These are phyloP conservation scores for Turritopsis rubra DNA, from an alignment of 30 jellyfish, hydroid and myxozoan species.

Conservation along the genomic window DNA sequence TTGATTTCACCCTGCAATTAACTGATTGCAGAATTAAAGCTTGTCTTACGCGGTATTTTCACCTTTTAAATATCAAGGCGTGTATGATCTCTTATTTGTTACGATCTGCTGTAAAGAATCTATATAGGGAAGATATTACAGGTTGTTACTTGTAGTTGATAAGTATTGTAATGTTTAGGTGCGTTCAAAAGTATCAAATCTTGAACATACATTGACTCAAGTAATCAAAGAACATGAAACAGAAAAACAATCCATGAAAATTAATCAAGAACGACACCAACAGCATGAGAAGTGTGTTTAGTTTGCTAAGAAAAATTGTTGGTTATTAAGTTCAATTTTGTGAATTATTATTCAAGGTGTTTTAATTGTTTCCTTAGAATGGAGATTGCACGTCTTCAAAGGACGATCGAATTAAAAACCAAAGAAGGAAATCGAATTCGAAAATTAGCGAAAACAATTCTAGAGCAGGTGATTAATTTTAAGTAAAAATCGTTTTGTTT, in stretches of 20 bases:
- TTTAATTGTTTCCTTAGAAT: slow-evolving; percentile 29
- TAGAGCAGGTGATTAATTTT: slow-evolving; percentile 70
- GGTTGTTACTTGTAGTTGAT: no score
- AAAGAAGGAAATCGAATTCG: slow-evolving; percentile 70
- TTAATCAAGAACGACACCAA: slow-evolving; percentile 2
- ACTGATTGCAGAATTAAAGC: no score
- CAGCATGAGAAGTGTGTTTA: not conserved
- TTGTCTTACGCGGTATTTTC: no score
- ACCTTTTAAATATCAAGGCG: no score
- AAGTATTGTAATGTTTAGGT: no score
- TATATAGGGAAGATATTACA: no score
- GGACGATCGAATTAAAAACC: slow-evolving; percentile 61
- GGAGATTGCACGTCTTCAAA: slow-evolving; percentile 75
- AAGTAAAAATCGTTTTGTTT: not conserved
- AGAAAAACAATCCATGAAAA: slow-evolving; percentile 28
- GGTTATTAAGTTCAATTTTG: no score
- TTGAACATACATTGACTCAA: slow-evolving; percentile 71
- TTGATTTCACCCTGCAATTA: no score
- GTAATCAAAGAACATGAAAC: slow-evolving; percentile 60
- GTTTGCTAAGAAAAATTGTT: no score
- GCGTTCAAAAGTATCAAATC: slow-evolving; percentile 43
- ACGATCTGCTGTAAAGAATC: no score
- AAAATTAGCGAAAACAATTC: slow-evolving; percentile 58
- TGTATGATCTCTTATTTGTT: no score
- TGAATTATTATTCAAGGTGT: no score